Evolutionary conservation across 2,113 vertebrate species (phyloP), one percentile per base, ranked within the genome.

Genomic region (Brachypteracias leptosomus): DNA sequence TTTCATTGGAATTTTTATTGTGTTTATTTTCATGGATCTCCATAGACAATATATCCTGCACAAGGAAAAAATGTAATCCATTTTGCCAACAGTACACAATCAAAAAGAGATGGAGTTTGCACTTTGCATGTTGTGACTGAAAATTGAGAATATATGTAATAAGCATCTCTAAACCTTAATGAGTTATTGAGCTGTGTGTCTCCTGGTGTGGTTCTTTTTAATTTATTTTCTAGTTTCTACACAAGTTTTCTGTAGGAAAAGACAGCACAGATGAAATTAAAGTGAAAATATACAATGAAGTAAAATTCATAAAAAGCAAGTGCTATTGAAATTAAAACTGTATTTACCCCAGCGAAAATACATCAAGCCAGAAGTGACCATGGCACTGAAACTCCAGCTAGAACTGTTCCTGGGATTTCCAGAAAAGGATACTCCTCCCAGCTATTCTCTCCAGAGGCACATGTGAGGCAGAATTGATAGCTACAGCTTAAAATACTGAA

Each of bases 171-270:
- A 94, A 96, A 78, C 52, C 54, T 88, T 96, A 95, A 94, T 96
- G 92, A 96, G 88, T 96, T 97, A 96, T 92, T 95, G 92, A 96
- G 88, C 90, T 93, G 33, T 84, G 54, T 76, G 86, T 90, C 68
- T 93, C 92, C 85, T 90, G 86, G 76, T 93, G 75, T 86, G 83
- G 86, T 88, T 54, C 31, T 94, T 94, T 93, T 90, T 52, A 89
- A 93, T 93, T 96, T 95, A 92, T 93, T 90, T 95, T 86, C 92
- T 81, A 84, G 25, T 65, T 96, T 92, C 74, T 65, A 49, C 46
- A 67, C 15, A 93, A 84, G 24, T 93, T 96, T 89, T 92, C 72
- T 71, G 17, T 46, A 86, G 61, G 67, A 93, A 91, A 91, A 90
- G 38, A 91, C 91, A 92, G 38, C 44, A 52, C 8, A 7, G 71